phyloP scores from a whole-genome alignment of 1,140 invertebrate species.

The Psix sp. region DNA sequence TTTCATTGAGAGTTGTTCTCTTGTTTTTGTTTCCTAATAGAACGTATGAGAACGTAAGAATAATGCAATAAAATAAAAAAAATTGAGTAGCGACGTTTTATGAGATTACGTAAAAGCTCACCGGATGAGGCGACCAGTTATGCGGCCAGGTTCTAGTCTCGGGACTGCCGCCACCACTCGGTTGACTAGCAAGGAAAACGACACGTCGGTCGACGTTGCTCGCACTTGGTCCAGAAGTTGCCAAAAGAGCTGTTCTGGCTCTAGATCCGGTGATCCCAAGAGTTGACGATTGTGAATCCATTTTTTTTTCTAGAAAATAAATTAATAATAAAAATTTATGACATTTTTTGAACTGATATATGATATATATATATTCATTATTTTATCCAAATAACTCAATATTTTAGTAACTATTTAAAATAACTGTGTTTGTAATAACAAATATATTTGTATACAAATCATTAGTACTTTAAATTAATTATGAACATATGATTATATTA shows the following conservation, averaged over 20 bases:
- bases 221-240: conserved; percentile 69
- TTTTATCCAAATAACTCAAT: no score
- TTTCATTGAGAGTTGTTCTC: no score
- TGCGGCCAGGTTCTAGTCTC: conserved; percentile 75
- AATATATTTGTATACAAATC: no score
- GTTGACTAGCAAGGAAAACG: conserved; percentile 72
- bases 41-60: conserved; percentile 27
- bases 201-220: conserved; percentile 71
- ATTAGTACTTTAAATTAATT: no score
- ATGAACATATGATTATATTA: no score
- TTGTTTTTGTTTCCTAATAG: no score
- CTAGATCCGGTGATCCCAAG: conserved; percentile 71
- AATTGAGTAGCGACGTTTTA: conserved; percentile 25
- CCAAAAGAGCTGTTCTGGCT: conserved; percentile 71
- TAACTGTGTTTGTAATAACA: no score
- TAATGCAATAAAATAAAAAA: conserved; percentile 33
- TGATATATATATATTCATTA: no score
- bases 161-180: conserved; percentile 62
- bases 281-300: conserved; percentile 74
- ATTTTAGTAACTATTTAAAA: no score
- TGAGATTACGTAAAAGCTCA: conserved; percentile 59
- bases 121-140: conserved; percentile 75
- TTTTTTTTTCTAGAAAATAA: conserved; percentile 59
- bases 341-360: no score
- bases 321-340: no score